phyloP scores from a whole-genome alignment of 2,113 vertebrate species.

The Tamias sibiricus region DNA sequence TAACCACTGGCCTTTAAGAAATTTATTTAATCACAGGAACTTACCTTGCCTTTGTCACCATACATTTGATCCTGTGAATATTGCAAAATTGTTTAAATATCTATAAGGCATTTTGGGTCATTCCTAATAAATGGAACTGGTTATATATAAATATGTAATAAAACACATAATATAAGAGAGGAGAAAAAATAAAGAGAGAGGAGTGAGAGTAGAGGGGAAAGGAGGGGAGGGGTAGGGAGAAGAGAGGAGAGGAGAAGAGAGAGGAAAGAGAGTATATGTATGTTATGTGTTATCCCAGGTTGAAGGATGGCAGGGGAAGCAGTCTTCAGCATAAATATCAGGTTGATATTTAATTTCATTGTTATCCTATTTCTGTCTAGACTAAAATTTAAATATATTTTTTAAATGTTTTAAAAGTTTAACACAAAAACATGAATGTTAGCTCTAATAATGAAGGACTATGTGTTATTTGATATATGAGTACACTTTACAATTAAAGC shows the following conservation, averaged over 20 bases:
- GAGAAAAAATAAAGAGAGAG: no score
- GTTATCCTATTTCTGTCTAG: not conserved
- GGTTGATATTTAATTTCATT: not conserved
- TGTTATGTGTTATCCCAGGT: not conserved
- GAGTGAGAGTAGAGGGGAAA: no score
- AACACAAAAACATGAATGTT: no score
- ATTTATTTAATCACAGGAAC: not conserved
- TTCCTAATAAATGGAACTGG: not conserved
- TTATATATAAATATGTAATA: not conserved
- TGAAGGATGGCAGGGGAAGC: not conserved
- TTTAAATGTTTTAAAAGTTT: no score
- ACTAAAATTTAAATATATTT: not conserved
- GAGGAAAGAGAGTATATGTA: not conserved
- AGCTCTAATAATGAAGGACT: no score
- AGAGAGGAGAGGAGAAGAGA: no score
- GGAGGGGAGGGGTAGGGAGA: not conserved
- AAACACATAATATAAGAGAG: not conserved
- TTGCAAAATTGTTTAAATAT: not conserved
- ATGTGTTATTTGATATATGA: no score
- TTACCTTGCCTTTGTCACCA: not conserved
- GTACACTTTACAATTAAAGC: no score
- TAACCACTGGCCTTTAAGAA: not conserved
- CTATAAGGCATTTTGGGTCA: not conserved
- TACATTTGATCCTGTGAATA: not conserved
- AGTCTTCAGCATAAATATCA: not conserved